phyloP scores from a whole-genome alignment of 1,140 invertebrate genomes.

The Eubasilissa regina region DNA sequence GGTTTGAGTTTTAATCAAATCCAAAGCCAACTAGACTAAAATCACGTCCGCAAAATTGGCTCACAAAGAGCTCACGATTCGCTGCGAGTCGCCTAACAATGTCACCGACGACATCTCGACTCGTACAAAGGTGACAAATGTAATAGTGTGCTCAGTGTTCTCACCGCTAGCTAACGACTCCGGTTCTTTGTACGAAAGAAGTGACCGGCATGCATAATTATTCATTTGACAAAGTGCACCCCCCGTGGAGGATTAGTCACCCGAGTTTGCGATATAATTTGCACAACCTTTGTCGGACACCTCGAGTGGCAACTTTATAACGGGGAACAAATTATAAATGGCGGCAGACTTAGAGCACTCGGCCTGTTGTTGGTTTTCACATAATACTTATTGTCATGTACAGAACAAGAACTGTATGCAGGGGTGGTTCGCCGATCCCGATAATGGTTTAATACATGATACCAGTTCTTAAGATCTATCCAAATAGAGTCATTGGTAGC shows the following conservation, averaged over 20 bases:
- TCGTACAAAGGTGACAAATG: conserved; percentile 12
- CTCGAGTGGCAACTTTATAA: too few relatives aligned
- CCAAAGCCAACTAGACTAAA: neutral
- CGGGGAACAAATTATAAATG: too few relatives aligned
- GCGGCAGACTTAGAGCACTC: too few relatives aligned
- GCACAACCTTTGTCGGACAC: neutral
- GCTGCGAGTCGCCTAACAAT: neutral
- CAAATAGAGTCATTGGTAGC: too few relatives aligned
- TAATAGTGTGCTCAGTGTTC: conserved; percentile 16
- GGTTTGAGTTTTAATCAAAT: neutral
- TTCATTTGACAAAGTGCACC: conserved; percentile 23
- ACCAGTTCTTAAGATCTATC: too few relatives aligned
- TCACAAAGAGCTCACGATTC: conserved; percentile 23
- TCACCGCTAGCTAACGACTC: conserved; percentile 30
- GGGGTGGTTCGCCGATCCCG: too few relatives aligned
- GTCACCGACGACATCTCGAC: neutral
- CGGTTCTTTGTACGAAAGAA: conserved; percentile 28
- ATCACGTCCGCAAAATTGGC: conserved; percentile 11
- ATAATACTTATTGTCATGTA: too few relatives aligned
- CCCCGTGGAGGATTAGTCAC: neutral
- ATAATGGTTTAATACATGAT: too few relatives aligned
- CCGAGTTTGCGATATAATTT: neutral
- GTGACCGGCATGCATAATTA: conserved; percentile 40
- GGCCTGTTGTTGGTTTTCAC: too few relatives aligned
- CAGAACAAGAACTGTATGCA: too few relatives aligned